A percentile compares a stretch with the other conserved stretches of the same genome.
phyloP scores from a whole-genome alignment of 2,113 vertebrate genomes.

The Limanda limanda region DNA sequence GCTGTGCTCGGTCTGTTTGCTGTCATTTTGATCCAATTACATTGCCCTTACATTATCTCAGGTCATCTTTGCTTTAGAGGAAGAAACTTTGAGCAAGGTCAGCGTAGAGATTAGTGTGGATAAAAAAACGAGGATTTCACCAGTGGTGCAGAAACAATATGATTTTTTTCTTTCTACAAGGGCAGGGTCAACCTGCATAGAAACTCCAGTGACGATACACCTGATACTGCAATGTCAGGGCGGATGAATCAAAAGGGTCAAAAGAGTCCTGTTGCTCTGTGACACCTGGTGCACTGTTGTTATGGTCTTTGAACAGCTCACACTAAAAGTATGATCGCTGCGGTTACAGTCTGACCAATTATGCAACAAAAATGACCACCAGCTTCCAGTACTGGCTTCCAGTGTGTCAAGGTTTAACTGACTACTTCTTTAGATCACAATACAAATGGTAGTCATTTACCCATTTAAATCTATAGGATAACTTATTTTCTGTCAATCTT shows the following conservation, averaged over 20 bases:
- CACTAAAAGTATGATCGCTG: not conserved
- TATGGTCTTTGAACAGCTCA: no score
- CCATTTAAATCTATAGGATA: not conserved
- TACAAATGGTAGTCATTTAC: not conserved
- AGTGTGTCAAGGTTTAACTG: not conserved
- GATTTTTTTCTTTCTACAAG: conserved; percentile 25
- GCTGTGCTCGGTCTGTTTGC: conserved; percentile 35
- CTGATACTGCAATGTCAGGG: conserved; percentile 53
- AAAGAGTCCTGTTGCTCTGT: not conserved
- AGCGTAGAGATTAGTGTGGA: conserved; percentile 64
- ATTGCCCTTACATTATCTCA: conserved; percentile 75
- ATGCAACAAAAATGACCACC: not conserved
- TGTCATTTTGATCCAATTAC: conserved; percentile 79
- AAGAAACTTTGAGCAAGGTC: conserved; percentile 74
- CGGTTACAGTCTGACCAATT: no score
- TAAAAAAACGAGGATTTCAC: conserved; percentile 35
- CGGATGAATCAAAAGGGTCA: conserved; percentile 35
- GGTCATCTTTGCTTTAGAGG: conserved; percentile 70
- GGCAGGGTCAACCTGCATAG: conserved; percentile 40
- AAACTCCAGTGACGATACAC: conserved; percentile 23
- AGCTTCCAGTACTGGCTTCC: no score
- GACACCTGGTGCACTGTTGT: not conserved
- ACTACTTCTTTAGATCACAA: not conserved
- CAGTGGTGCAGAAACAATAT: conserved; percentile 61
- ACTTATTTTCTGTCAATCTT: no score